These are phyloP conservation scores for Pelmatolapia mariae DNA, from an alignment of 2,113 vertebrate species.

Conservation along the genomic window DNA sequence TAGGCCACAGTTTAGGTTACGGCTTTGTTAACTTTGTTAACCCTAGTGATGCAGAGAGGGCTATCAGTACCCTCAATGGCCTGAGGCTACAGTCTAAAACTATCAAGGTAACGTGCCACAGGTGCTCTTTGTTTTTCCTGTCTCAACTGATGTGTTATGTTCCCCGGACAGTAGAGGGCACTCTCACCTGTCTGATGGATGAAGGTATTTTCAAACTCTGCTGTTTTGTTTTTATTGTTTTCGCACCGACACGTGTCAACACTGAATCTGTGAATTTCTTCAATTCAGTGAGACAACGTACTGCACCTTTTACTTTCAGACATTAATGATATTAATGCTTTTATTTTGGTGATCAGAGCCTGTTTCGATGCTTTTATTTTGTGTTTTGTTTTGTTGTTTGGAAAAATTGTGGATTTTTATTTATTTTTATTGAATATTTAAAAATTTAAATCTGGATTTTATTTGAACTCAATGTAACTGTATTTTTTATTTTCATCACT, in stretches of 20 bases:
- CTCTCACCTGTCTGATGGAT: slow-evolving; percentile 48
- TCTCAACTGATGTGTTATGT: slow-evolving; percentile 67
- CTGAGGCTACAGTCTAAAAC: slow-evolving; percentile 99
- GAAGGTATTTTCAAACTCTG: slow-evolving; percentile 44
- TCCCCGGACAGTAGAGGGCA: slow-evolving; percentile 54
- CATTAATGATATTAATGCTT: slow-evolving; percentile 37
- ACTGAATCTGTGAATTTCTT: slow-evolving; percentile 52
- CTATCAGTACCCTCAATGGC: slow-evolving; percentile 98
- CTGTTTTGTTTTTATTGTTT: slow-evolving; percentile 12
- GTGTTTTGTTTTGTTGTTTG: slow-evolving; percentile 37
- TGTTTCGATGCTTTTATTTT: slow-evolving; percentile 36
- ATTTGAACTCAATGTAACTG: slow-evolving; percentile 5
- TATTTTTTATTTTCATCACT: neutral
- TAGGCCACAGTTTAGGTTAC: slow-evolving; percentile 97
- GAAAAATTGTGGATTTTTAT: slow-evolving; percentile 13
- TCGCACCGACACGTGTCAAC: slow-evolving; percentile 51
- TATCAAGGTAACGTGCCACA: slow-evolving; percentile 91
- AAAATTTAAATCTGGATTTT: slow-evolving; percentile 14
- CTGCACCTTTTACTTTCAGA: slow-evolving; percentile 9
- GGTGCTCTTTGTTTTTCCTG: slow-evolving; percentile 74
- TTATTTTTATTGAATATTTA: neutral
- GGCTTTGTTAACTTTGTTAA: slow-evolving; percentile 99
- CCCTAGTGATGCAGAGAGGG: slow-evolving; percentile 97
- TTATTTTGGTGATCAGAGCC: neutral
- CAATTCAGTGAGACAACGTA: slow-evolving; percentile 47